Conservation (phyloP, 2,888 invertebrate species). For the Rhogogaster chlorosoma region DNA sequence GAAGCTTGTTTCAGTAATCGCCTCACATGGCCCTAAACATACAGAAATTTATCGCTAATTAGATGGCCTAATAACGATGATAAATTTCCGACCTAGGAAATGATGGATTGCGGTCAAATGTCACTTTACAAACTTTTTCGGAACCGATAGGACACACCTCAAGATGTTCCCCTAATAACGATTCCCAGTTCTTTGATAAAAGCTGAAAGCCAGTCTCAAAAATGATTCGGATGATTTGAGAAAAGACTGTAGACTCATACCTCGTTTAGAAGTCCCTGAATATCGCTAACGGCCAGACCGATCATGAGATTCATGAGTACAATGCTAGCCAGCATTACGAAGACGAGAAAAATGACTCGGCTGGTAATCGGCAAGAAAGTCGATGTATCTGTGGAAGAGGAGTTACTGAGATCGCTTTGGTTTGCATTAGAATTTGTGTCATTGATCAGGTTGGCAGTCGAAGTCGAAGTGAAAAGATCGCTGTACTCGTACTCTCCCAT, state of each 20-base stretch:
- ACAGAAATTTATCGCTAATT: conserved; percentile 3
- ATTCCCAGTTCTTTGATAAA: background rate
- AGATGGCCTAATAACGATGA: background rate
- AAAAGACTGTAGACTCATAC: conserved; percentile 54
- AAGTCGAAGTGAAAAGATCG: conserved; percentile 71
- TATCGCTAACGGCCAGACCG: conserved; percentile 81
- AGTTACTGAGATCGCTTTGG: conserved; percentile 44
- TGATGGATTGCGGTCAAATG: background rate
- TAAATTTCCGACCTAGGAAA: too few species aligned
- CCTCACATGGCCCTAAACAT: conserved; percentile 65
- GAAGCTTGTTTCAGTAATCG: conserved; percentile 70
- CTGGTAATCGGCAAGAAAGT: conserved; percentile 68
- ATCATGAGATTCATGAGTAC: conserved; percentile 81
- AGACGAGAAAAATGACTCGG: conserved; percentile 78
- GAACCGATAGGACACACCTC: background rate
- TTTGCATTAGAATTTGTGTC: background rate
- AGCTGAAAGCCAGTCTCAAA: background rate
- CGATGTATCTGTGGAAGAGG: conserved; percentile 8
- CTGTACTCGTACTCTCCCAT: conserved; percentile 80
- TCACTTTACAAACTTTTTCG: too few species aligned
- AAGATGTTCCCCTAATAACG: background rate
- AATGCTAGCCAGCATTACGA: conserved; percentile 79
- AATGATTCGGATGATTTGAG: conserved; percentile 3
- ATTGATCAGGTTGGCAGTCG: background rate
- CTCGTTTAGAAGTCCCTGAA: conserved; percentile 73